Percentiles rank a stretch among this genome's conserved stretches.
phyloP scores from a whole-genome alignment of 2,113 vertebrate genomes.

The Brachyhypopomus occidentalis region DNA sequence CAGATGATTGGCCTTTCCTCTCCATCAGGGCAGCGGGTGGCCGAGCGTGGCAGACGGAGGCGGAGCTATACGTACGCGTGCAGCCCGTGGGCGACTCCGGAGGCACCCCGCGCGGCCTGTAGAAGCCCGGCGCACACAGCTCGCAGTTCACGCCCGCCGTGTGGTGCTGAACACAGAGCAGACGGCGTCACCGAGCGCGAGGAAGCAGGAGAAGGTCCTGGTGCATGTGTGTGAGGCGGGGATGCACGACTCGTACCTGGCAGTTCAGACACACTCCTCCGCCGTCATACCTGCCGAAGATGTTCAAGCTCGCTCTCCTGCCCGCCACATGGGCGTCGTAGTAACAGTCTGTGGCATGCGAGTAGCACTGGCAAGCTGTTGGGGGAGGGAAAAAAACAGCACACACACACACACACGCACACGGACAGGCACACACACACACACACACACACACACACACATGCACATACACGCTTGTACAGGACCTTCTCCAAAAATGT shows the following conservation, averaged over 20 bases:
- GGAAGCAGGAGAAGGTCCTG: constrained; percentile 57
- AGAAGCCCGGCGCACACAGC: constrained; percentile 82
- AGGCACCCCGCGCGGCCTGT: constrained; percentile 76
- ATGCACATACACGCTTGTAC: not conserved
- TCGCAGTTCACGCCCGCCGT: constrained; percentile 94
- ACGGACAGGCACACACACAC: constrained; percentile 52
- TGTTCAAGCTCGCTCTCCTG: constrained; percentile 82
- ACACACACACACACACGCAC: constrained; percentile 41
- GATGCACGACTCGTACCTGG: constrained; percentile 79
- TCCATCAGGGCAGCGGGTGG: not conserved
- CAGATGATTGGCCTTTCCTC: not conserved
- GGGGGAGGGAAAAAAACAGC: constrained; percentile 53
- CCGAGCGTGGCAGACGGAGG: too few relatives aligned
- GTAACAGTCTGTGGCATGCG: constrained; percentile 87
- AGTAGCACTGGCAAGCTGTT: constrained; percentile 92
- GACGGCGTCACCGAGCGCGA: constrained; percentile 31
- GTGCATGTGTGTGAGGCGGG: not conserved
- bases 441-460: constrained; percentile 29
- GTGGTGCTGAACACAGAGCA: constrained; percentile 81
- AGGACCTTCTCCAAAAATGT: not conserved
- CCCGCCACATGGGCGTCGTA: constrained; percentile 84
- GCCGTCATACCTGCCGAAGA: constrained; percentile 79
- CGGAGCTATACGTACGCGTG: constrained; percentile 75
- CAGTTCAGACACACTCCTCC: constrained; percentile 93
- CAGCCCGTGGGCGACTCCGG: constrained; percentile 78